Percentiles rank a stretch among this genome's conserved stretches.
These are phyloP conservation scores for Menidia beryllina DNA, from an alignment of 2,113 vertebrate genomes.

Conservation along the genomic window DNA sequence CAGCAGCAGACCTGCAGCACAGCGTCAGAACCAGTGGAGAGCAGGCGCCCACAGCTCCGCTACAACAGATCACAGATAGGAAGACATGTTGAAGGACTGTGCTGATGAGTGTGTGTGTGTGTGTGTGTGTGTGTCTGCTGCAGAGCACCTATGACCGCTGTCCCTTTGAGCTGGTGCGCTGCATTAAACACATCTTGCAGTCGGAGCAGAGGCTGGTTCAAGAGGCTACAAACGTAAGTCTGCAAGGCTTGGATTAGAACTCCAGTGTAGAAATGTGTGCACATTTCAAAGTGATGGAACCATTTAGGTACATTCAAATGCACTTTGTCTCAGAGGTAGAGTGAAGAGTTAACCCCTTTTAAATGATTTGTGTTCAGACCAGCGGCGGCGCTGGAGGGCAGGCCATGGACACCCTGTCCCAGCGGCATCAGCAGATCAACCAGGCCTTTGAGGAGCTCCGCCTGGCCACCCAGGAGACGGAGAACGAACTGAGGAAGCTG, in stretches of 20 bases:
- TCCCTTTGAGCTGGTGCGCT: constrained; percentile 93
- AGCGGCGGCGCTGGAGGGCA: constrained; percentile 80
- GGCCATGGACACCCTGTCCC: constrained; percentile 89
- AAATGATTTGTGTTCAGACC: constrained; percentile 74
- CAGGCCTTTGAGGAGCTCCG: constrained; percentile 94
- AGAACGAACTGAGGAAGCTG: constrained; percentile 92
- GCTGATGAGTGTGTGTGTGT: constrained; percentile 14
- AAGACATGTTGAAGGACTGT: neutral
- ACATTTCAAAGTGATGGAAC: no score
- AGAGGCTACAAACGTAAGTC: constrained; percentile 92
- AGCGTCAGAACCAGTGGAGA: no score
- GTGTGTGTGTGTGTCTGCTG: neutral
- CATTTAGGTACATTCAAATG: no score
- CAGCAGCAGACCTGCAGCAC: no score
- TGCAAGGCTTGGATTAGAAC: no score
- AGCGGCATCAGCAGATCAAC: constrained; percentile 97
- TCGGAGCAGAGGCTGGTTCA: constrained; percentile 93
- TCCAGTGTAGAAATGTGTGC: no score
- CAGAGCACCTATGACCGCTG: constrained; percentile 94
- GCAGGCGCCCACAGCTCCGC: no score
- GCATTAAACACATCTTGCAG: constrained; percentile 95
- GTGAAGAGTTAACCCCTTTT: neutral
- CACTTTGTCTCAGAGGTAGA: no score
- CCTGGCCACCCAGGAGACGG: constrained; percentile 89
- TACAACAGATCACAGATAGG: no score